These are phyloP conservation scores for Strigops habroptila DNA, from an alignment of 2,113 vertebrate genomes.

Conservation along the genomic window DNA sequence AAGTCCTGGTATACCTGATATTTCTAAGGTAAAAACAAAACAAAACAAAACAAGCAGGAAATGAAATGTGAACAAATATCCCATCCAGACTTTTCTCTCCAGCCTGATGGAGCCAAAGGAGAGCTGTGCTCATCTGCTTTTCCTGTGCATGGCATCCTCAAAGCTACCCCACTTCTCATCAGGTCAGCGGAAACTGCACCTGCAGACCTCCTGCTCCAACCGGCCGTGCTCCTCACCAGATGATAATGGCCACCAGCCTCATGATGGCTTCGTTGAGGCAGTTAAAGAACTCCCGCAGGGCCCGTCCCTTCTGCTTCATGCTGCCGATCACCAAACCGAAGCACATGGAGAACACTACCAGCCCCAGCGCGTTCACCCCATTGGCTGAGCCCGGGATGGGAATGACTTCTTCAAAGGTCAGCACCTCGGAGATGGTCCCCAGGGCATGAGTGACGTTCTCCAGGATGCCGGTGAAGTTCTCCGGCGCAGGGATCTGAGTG, in stretches of 20 bases:
- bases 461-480: conserved; percentile 70
- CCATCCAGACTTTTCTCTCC: conserved; percentile 60
- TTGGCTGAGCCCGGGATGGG: conserved; percentile 85
- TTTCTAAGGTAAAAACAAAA: conserved; percentile 27
- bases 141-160: conserved; percentile 39
- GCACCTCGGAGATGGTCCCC: conserved; percentile 77
- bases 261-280: conserved; percentile 97
- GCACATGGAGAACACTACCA: conserved; percentile 95
- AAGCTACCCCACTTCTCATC: conserved; percentile 41
- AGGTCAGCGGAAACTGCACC: conserved; percentile 62
- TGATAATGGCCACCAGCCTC: conserved; percentile 93
- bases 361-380: conserved; percentile 92
- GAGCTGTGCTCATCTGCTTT: conserved; percentile 16
- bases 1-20: conserved; percentile 24
- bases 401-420: conserved; percentile 85
- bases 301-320: conserved; percentile 93
- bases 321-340: conserved; percentile 93
- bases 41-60: conserved; percentile 1
- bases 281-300: conserved; percentile 92
- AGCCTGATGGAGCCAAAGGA: conserved; percentile 21
- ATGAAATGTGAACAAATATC: conserved; percentile 59
- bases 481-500: conserved; percentile 16
- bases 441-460: conserved; percentile 79
- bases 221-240: conserved; percentile 85
- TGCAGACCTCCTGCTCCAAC: conserved; percentile 49